Evolutionary conservation across 2,113 vertebrate species (phyloP).

Genomic region (Serilophus lunatus): DNA sequence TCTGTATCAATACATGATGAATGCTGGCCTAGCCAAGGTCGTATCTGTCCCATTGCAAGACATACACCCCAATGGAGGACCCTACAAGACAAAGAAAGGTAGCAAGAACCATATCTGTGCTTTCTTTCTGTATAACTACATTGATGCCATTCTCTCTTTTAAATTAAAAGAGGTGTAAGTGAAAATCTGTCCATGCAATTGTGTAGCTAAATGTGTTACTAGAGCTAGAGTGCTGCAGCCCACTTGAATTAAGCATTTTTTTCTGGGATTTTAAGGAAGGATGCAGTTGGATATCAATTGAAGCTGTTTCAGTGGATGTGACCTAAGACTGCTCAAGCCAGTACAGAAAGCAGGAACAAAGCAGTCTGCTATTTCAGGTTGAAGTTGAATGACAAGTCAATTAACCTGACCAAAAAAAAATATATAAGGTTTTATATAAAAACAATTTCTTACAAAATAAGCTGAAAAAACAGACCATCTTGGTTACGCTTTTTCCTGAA

Average conservation of each 20-base stretch:
- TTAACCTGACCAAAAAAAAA: not conserved
- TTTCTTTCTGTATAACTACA: not conserved
- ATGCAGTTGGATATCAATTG: not conserved
- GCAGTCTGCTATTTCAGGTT: not conserved
- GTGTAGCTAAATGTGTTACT: not conserved
- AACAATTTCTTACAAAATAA: not conserved
- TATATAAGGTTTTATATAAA: not conserved
- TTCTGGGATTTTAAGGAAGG: not conserved
- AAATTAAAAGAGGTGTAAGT: not conserved
- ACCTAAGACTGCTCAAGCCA: not conserved
- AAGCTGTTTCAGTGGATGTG: not conserved
- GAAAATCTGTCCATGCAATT: not conserved
- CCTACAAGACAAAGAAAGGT: slow-evolving; percentile 89
- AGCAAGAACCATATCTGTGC: not conserved
- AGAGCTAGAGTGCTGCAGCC: not conserved
- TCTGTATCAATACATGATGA: slow-evolving; percentile 85
- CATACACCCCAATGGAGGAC: slow-evolving; percentile 78
- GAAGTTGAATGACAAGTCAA: not conserved
- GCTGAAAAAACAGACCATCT: not conserved
- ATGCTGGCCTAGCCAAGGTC: slow-evolving; percentile 81
- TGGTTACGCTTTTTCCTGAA: not conserved
- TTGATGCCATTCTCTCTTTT: not conserved
- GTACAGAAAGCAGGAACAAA: not conserved
- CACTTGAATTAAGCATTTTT: not conserved
- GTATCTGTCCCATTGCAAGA: slow-evolving; percentile 81